These are phyloP conservation scores for Betta splendens DNA, from an alignment of 2,797 vertebrate genomes.

Conservation along the genomic window DNA sequence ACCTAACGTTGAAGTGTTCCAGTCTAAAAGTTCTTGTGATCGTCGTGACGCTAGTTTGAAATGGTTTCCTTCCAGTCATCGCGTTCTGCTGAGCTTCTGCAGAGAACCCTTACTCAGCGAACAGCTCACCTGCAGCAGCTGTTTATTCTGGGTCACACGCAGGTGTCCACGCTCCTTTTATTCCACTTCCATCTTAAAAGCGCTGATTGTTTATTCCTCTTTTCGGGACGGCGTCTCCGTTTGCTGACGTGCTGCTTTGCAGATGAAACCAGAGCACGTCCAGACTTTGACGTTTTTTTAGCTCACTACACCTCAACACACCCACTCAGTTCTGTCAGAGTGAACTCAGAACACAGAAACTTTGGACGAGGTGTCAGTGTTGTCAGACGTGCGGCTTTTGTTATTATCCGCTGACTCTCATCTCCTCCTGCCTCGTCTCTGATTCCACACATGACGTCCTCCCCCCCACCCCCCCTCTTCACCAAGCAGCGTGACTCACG, in stretches of 20 bases:
- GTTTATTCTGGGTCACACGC: neutral
- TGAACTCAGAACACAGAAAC: neutral
- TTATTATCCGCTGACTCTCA: neutral
- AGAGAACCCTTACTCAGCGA: neutral
- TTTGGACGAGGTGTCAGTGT: neutral
- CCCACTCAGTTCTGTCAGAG: neutral
- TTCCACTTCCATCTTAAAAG: neutral
- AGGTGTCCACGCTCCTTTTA: constrained; percentile 7
- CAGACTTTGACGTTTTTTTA: constrained; percentile 5
- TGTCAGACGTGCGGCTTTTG: constrained; percentile 5
- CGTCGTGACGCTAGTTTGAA: constrained; percentile 1
- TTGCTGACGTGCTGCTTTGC: neutral
- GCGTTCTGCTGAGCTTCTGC: constrained; percentile 1
- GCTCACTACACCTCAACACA: neutral
- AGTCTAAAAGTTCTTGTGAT: neutral
- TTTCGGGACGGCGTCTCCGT: neutral
- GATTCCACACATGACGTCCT: constrained; percentile 12
- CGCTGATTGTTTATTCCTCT: neutral
- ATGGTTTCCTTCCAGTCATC: constrained; percentile 18
- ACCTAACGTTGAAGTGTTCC: neutral
- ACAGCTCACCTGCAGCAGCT: constrained; percentile 8
- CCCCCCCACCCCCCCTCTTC: constrained; percentile 2
- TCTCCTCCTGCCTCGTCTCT: neutral
- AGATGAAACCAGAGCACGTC: neutral
- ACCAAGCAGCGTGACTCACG: constrained; percentile 17